These are phyloP conservation scores for Gasterosteus aculeatus DNA, from an alignment of 2,113 vertebrate genomes.

Conservation along the genomic window DNA sequence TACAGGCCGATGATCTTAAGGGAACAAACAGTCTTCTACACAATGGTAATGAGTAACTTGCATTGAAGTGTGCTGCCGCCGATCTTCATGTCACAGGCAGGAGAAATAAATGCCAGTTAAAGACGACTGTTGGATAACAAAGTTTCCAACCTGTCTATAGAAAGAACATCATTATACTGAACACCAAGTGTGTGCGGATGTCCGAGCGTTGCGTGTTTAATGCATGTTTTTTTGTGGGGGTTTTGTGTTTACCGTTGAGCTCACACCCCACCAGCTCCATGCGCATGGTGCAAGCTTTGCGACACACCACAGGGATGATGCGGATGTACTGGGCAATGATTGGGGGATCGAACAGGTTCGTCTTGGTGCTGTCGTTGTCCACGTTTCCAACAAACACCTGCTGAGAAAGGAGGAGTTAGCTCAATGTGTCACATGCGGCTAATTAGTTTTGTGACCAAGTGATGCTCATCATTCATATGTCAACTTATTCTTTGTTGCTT, in stretches of 20 bases:
- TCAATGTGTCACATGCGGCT: not conserved
- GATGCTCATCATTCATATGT: not conserved
- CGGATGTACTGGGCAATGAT: slow-evolving; percentile 89
- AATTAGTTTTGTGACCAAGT: not conserved
- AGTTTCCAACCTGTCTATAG: not conserved
- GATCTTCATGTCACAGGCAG: slow-evolving; percentile 1
- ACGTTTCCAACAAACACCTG: slow-evolving; percentile 89
- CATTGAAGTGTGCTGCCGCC: not conserved
- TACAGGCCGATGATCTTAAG: not conserved
- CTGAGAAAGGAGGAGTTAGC: not conserved
- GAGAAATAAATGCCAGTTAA: not conserved
- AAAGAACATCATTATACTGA: not conserved
- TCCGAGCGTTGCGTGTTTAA: not conserved
- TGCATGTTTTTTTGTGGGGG: not conserved
- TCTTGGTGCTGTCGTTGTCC: slow-evolving; percentile 85
- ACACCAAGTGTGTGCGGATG: not conserved
- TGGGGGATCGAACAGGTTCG: slow-evolving; percentile 88
- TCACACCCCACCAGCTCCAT: slow-evolving; percentile 97
- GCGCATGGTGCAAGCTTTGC: slow-evolving; percentile 90
- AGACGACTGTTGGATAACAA: not conserved
- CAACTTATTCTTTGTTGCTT: not conserved
- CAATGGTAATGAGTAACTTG: not conserved
- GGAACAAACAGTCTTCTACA: not conserved
- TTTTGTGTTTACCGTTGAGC: slow-evolving; percentile 86
- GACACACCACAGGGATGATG: slow-evolving; percentile 86